These are phyloP conservation scores for Caranx ignobilis DNA, from an alignment of 2,113 vertebrate genomes.

Conservation along the genomic window DNA sequence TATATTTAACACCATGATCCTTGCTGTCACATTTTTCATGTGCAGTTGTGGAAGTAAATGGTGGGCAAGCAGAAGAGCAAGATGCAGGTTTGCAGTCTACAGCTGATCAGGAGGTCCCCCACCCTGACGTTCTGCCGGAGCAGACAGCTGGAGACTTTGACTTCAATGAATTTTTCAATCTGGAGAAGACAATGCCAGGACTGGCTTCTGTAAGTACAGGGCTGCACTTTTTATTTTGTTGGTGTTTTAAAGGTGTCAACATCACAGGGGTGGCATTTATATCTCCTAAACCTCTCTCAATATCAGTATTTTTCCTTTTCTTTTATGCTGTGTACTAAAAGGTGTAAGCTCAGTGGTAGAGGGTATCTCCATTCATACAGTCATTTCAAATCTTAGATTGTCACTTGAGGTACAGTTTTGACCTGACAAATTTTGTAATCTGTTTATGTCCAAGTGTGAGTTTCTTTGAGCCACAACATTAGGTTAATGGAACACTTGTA, in stretches of 20 bases:
- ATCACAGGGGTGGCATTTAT: slow-evolving; percentile 27
- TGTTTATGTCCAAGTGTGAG: not conserved
- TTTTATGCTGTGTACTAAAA: not conserved
- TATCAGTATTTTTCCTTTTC: not conserved
- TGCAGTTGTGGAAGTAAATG: slow-evolving; percentile 90
- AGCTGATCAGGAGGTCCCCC: slow-evolving; percentile 95
- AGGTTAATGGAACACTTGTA: not conserved
- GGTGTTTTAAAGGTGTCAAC: slow-evolving; percentile 17
- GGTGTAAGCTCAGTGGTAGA: slow-evolving; percentile 29
- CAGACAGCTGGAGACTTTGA: slow-evolving; percentile 94
- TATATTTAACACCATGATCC: not conserved
- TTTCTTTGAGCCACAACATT: not conserved
- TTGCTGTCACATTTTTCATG: not conserved
- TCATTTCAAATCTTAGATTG: not conserved
- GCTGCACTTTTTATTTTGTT: slow-evolving; percentile 54
- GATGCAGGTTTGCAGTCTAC: slow-evolving; percentile 82
- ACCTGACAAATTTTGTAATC: not conserved
- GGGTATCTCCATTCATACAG: not conserved
- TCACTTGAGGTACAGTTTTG: not conserved
- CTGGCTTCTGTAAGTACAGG: slow-evolving; percentile 95
- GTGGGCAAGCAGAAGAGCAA: slow-evolving; percentile 88
- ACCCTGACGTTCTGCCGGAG: slow-evolving; percentile 88
- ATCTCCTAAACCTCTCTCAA: not conserved
- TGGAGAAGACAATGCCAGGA: slow-evolving; percentile 97
- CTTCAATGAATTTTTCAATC: slow-evolving; percentile 99